A percentile compares a stretch with the other conserved stretches of the same genome.
phyloP scores from a whole-genome alignment of 2,113 vertebrate genomes.

The Craseonycteris thonglongyai region DNA sequence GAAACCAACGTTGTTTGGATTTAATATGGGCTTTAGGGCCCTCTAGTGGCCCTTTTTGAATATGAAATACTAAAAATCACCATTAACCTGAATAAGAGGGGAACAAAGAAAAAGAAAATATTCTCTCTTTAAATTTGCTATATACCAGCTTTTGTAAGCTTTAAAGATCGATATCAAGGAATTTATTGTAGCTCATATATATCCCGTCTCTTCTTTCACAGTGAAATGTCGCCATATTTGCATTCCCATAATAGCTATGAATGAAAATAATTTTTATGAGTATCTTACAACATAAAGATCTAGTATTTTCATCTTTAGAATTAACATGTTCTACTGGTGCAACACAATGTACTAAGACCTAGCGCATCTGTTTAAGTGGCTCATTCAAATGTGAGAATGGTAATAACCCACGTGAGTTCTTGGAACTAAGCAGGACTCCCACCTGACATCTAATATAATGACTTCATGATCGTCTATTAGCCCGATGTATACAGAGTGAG shows the following conservation, averaged over 20 bases:
- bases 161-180: conserved; percentile 1
- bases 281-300: neutral
- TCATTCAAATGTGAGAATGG: neutral
- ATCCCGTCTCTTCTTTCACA: neutral
- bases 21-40: conserved; percentile 42
- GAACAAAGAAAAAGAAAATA: neutral
- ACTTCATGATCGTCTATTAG: neutral
- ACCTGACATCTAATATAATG: too few relatives aligned
- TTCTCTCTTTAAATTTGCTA: neutral
- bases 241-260: neutral
- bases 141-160: neutral
- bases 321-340: neutral
- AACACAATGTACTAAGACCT: neutral
- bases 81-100: neutral
- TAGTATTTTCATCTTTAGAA: neutral
- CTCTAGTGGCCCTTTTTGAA: conserved; percentile 23
- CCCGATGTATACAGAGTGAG: too few relatives aligned
- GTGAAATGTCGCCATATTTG: neutral
- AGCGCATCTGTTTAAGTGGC: neutral
- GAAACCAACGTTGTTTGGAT: neutral
- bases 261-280: too few relatives aligned
- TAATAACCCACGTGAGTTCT: neutral
- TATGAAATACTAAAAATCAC: neutral
- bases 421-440: neutral
- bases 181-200: neutral